Evolutionary conservation across 1,140 invertebrate genomes (phyloP), one percentile per base, ranked within the genome.

Genomic region (Temnothorax curvispinosus): DNA sequence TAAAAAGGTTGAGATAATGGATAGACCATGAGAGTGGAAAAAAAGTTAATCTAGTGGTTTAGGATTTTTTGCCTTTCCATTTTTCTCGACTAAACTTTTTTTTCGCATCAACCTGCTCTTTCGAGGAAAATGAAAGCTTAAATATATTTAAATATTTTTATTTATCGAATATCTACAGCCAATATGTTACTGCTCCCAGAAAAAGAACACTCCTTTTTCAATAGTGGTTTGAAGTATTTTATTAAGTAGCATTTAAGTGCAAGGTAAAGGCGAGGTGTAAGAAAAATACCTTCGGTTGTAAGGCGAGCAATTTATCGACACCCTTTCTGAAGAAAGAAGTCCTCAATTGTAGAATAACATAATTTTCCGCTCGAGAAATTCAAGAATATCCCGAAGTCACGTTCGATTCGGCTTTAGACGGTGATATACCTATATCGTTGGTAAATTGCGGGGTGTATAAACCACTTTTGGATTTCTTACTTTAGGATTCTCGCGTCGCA

Each of bases 311-410:
- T 82, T 74, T 47, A 2, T 47, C 35, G 13, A 7, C 27, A 67
- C 7, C 35, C 35, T 4, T 60, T 47, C 13, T n/a, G 11, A 60
- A 18, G 32, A 64, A 60, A 50, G 38, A 35, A n/a, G 50, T 18
- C 13, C 41, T 50, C 41, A 21, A 13, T 50, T 64, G 44, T 15
- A 38, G 7, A 18, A 47, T 52, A 82, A 84, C n/a, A 47, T 13
- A 41, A 84, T 84, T 84, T 84, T 84, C 80, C 54, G 69, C 80
- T 50, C 41, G 69, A 1, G 35, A 15, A 60, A 60, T 18, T 47
- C 38, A 0, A 6, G 32, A 60, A 50, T 74, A 56, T 56, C 35
- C 54, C n/a, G 47, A 84, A 74, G 27, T 72, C 65, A 27, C 21
- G 35, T 71, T 60, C 32, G 8, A 74, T 27, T 4, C 11, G 13